A percentile compares a stretch with the other conserved stretches of the same genome.
phyloP scores from a whole-genome alignment of 2,113 vertebrate genomes.

The Python bivittatus region DNA sequence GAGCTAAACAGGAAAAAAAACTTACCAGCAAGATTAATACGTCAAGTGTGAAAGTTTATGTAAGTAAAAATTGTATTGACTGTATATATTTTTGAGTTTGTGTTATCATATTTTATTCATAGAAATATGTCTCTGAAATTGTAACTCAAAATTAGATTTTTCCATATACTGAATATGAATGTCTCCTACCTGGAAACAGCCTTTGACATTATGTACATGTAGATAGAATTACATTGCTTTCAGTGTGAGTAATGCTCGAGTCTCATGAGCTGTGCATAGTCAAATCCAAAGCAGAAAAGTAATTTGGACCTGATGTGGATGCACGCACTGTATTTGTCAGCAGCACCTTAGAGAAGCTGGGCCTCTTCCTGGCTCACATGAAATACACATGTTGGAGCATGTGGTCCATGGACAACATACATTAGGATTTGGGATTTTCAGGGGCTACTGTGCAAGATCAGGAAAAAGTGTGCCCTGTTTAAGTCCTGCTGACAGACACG shows the following conservation, averaged over 20 bases:
- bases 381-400: background rate
- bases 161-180: fast-evolving
- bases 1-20: conserved; percentile 66
- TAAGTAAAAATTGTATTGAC: conserved; percentile 61
- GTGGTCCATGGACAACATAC: background rate
- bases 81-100: background rate
- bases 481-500: background rate
- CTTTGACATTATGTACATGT: background rate
- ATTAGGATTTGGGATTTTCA: background rate
- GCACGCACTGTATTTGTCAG: background rate
- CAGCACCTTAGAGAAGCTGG: background rate
- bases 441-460: background rate
- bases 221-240: background rate
- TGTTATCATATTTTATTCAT: background rate
- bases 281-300: background rate
- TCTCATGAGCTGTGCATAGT: background rate
- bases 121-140: background rate
- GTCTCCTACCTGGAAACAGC: background rate
- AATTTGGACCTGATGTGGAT: background rate
- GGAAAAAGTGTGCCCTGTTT: background rate
- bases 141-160: background rate
- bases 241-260: background rate
- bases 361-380: background rate
- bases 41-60: conserved; percentile 73
- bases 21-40: conserved; percentile 61